Evolutionary conservation across 2,113 vertebrate genomes (phyloP), one percentile per base, ranked within the genome.

Genomic region (Rhabdomys dilectus): DNA sequence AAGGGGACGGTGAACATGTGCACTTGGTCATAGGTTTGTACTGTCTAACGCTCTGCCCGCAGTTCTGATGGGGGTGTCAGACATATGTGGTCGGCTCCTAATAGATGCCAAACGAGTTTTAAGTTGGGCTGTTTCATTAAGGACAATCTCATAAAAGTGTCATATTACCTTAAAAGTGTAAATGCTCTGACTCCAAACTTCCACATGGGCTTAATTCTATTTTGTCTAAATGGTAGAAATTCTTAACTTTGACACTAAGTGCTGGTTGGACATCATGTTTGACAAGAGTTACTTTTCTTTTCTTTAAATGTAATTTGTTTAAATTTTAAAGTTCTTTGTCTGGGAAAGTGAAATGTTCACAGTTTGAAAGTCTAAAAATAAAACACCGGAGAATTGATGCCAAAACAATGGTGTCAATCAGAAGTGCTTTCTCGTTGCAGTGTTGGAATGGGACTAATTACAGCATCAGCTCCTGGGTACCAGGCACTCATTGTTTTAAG

Each of bases 301-400:
- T 4, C 8, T 39, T 88, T 94, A 76, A 77, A 92, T 96, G 90
- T 86, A 86, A 93, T 95, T 97, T 97, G 81, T 96, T 97, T 96
- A 91, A 95, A 95, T 80, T 94, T 88, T 87, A 73, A 95, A 97
- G 66, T 95, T 96, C 92, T 96, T 97, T 96, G 90, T 97, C 93
- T 97, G 93, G 51, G 73, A 95, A 95, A 96, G 86, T 91, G 81
- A 96, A 96, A 91, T 96, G 95, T 96, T 97, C 97, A 96, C 96
- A 97, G 89, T 95, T 91, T 93, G 86, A 91, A 97, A 80, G 60
- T 91, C 96, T 96, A 96, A 97, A 97, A 97, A 97, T 98, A 97
- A 98, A 94, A 89, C 70, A 86, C 89, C 76, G 26, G 89, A 8
- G 58, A 91, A 58, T 80, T 93, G 92, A 93, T 97, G 97, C 91